Conservation (phyloP, 2,888 invertebrate genomes). For the Embidobia sp. region DNA sequence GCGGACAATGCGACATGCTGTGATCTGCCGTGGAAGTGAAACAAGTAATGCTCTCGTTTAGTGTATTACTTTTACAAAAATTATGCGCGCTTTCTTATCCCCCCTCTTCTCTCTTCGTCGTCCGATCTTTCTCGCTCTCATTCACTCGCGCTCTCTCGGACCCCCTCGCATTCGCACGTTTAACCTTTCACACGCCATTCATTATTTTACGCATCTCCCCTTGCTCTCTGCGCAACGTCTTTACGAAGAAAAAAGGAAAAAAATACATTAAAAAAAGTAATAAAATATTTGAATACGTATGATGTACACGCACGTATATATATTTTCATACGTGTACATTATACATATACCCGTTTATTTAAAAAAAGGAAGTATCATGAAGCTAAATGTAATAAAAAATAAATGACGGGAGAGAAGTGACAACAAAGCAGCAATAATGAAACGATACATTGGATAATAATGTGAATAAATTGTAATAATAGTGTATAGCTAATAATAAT, state of each 20-base stretch:
- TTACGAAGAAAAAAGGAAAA: constrained; percentile 9
- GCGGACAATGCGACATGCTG: constrained; percentile 35
- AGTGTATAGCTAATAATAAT: constrained; percentile 55
- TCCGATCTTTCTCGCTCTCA: constrained; percentile 35
- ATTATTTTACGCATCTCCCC: constrained; percentile 41
- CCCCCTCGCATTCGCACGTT: constrained; percentile 20
- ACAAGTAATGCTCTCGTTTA: constrained; percentile 50
- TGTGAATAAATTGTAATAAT: constrained; percentile 53
- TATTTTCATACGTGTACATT: no score
- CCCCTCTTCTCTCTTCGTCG: constrained; percentile 41
- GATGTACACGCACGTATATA: no score
- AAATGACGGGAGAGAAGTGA: constrained; percentile 44
- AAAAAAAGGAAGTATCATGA: constrained; percentile 27
- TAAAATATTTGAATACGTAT: no score
- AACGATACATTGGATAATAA: constrained; percentile 49
- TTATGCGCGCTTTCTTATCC: constrained; percentile 52
- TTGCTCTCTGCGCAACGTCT: constrained; percentile 49
- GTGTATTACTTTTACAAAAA: constrained; percentile 55
- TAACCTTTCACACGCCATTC: constrained; percentile 29
- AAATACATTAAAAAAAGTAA: constrained; percentile 12
- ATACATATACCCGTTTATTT: constrained; percentile 11
- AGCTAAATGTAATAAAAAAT: constrained; percentile 49
- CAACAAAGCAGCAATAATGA: constrained; percentile 57
- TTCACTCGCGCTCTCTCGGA: constrained; percentile 29
- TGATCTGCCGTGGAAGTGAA: no score